These are phyloP conservation scores for Apeltes quadracus DNA, from an alignment of 2,113 vertebrate genomes.

Conservation along the genomic window DNA sequence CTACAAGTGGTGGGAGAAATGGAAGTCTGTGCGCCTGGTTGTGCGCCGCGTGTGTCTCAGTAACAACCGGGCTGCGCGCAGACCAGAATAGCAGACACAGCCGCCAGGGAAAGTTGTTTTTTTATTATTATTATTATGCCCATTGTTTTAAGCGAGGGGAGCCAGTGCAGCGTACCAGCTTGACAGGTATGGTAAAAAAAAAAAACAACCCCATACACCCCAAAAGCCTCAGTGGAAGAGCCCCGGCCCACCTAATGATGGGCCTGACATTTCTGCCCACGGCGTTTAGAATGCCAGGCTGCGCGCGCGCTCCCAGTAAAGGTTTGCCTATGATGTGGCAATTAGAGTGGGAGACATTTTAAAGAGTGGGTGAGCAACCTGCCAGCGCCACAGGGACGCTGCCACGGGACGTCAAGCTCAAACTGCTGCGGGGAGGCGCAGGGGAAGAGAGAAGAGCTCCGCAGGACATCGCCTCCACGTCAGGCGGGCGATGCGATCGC, in stretches of 20 bases:
- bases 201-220: background rate
- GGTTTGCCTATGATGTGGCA: slow-evolving; percentile 58
- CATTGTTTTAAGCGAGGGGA: no score
- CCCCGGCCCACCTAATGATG: slow-evolving; percentile 54
- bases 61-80: no score
- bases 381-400: slow-evolving; percentile 17
- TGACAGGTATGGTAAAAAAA: no score
- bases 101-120: no score
- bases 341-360: slow-evolving; percentile 56
- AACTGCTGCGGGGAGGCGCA: slow-evolving; percentile 18
- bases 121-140: no score
- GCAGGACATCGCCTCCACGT: background rate
- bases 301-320: slow-evolving; percentile 50
- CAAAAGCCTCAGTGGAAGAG: slow-evolving; percentile 7
- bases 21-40: slow-evolving; percentile 55
- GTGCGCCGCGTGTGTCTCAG: no score
- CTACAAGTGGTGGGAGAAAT: slow-evolving; percentile 39
- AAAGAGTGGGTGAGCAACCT: slow-evolving; percentile 44
- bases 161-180: no score
- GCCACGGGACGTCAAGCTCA: slow-evolving; percentile 23
- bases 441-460: background rate
- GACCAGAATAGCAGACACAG: no score
- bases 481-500: background rate
- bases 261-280: slow-evolving; percentile 66
- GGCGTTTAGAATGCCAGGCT: slow-evolving; percentile 60